Conservation (phyloP, 2,797 vertebrate species). For the Pteronotus mesoamericanus region DNA sequence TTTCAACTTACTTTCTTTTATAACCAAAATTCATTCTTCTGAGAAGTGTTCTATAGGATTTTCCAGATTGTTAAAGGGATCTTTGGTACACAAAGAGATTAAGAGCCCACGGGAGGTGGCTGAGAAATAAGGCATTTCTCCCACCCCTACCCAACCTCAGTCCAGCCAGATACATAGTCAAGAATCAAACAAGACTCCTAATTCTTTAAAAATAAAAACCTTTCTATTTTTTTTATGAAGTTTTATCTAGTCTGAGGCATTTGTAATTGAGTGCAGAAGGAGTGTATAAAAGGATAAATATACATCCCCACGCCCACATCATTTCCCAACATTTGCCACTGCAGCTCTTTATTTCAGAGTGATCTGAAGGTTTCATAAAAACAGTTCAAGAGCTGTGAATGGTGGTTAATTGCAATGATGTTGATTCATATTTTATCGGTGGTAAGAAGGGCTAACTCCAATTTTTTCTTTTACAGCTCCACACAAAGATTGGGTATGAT, state of each 20-base stretch:
- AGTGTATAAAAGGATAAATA: background rate
- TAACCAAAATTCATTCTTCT: background rate
- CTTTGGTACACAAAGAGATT: background rate
- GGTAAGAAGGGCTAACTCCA: background rate
- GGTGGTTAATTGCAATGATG: background rate
- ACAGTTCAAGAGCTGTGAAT: background rate
- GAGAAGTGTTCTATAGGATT: background rate
- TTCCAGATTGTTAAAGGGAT: background rate
- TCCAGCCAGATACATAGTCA: background rate
- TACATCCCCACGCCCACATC: too few relatives aligned
- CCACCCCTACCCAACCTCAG: rapidly evolving
- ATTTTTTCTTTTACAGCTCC: background rate
- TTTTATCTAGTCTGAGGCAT: background rate
- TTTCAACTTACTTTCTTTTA: constrained; percentile 3
- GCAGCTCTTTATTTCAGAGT: background rate
- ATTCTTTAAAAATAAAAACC: background rate
- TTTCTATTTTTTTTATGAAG: background rate
- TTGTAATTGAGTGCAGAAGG: background rate
- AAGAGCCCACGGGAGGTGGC: background rate
- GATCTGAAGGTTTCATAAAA: background rate
- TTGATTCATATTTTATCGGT: background rate
- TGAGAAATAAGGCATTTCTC: background rate
- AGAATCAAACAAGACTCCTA: background rate
- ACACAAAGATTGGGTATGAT: background rate
- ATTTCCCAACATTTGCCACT: background rate